Evolutionary conservation across 1,140 invertebrate species (phyloP), one percentile per base, ranked within the genome.

Genomic region (Steinernema feltiae): DNA sequence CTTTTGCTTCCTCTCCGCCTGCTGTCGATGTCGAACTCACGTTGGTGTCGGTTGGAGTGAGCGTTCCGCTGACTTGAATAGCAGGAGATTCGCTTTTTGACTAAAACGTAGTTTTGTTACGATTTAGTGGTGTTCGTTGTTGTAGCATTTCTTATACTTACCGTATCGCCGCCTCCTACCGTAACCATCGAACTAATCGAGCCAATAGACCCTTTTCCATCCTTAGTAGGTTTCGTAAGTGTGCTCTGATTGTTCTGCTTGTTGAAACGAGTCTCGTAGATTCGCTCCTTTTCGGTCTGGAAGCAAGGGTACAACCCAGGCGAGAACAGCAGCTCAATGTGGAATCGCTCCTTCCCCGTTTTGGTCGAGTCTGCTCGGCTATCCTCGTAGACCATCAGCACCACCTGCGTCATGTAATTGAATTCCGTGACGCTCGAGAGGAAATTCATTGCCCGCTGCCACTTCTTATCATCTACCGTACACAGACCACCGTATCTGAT

Each of bases 401-500:
- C 84, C 1, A 85, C 76, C 88, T 99, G 97, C 0, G 96, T 97
- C 93, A 99, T 95, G 87, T 99, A 99, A 88, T 99, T 99, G 0
- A 99, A 90, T 87, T 99, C 97, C 0, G 95, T 94, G 0, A 98
- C 94, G 89, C 94, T 94, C 69, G 92, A 94, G 0, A 99, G 92
- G 86, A 98, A 99, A 83, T 98, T 94, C 94, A 98, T 96, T 0
- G 97, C 97, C 76, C 95, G 90, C 3, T 92, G 90, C 97, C 97
- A 99, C 86, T 99, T 97, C 87, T 97, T 94, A 87, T 99, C 96
- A 84, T 91, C 93, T 46, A 83, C 78, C n/a, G 76, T 72, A 70
- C 81, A 87, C 24, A 99, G 88, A 32, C 93, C 94, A 35, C 97
- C 97, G 87, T 93, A 97, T 78, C 95, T 90, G 31, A 99, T 89